phyloP scores from a whole-genome alignment of 2,113 vertebrate species.

The Pangasianodon gigas region DNA sequence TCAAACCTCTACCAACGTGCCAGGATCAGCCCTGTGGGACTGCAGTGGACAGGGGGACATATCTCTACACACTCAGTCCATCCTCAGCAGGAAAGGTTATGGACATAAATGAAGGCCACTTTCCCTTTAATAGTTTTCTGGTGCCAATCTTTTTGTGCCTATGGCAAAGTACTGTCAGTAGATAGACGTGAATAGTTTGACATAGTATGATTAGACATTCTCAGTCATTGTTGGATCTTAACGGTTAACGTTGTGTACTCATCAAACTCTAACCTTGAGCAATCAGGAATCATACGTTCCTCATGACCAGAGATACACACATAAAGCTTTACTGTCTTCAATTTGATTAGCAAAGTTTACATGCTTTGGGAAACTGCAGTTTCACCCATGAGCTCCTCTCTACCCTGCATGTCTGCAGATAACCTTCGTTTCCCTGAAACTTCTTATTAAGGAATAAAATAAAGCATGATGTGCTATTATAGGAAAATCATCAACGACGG shows the following conservation, averaged over 20 bases:
- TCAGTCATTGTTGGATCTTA: background rate
- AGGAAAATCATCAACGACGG: background rate
- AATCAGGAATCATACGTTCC: constrained; percentile 27
- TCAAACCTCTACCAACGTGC: background rate
- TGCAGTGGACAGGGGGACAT: constrained; percentile 9
- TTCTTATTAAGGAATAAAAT: constrained; percentile 4
- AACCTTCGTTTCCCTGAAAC: constrained; percentile 50
- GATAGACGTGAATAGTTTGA: background rate
- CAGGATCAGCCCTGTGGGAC: constrained; percentile 27
- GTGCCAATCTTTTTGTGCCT: constrained; percentile 7
- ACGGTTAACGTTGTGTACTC: constrained; percentile 18
- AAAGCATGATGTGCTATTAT: background rate
- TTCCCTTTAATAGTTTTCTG: background rate
- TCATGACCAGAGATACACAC: constrained; percentile 33
- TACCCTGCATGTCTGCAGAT: constrained; percentile 65
- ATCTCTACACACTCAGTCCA: background rate
- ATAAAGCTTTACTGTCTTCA: constrained; percentile 63
- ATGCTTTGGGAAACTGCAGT: constrained; percentile 64
- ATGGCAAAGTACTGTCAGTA: background rate
- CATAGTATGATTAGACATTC: background rate
- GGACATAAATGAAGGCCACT: background rate
- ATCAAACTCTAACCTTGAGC: constrained; percentile 33
- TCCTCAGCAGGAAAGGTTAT: constrained; percentile 11
- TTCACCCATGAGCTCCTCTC: constrained; percentile 66
- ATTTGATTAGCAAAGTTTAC: constrained; percentile 70